Evolutionary conservation across 2,113 vertebrate species (phyloP).

Genomic region (Rhabdornis inornatus): DNA sequence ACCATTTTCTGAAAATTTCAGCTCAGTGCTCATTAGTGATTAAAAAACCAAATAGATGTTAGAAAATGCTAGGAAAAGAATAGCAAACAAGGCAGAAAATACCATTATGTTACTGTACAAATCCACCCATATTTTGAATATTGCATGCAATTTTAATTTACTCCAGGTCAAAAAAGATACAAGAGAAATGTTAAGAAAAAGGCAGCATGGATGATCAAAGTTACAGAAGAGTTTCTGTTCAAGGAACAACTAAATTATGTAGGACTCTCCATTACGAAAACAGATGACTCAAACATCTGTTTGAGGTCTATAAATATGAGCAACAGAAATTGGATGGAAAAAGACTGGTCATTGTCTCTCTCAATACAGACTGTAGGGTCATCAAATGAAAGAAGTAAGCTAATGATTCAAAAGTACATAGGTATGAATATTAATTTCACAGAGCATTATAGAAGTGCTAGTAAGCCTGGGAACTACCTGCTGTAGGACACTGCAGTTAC

Average conservation of each 20-base stretch:
- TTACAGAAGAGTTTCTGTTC: background rate
- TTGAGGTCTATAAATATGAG: background rate
- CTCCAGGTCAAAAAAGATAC: background rate
- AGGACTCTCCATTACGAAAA: background rate
- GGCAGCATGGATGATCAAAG: background rate
- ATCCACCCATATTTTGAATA: background rate
- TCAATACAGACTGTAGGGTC: background rate
- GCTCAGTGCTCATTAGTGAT: background rate
- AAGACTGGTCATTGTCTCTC: background rate
- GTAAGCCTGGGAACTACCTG: background rate
- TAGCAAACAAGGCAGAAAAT: background rate
- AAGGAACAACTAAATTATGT: constrained; percentile 13
- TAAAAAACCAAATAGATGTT: background rate
- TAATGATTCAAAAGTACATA: background rate
- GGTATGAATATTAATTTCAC: background rate
- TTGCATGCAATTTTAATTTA: background rate
- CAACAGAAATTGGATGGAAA: background rate
- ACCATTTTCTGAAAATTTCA: background rate
- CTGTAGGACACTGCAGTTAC: background rate
- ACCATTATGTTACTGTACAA: background rate
- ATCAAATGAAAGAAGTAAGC: background rate
- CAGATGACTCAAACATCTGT: constrained; percentile 1
- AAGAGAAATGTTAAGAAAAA: background rate
- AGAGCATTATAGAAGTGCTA: background rate
- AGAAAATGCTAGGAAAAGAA: background rate